Evolutionary conservation across 2,888 invertebrate species (phyloP), one percentile per base, ranked within the genome.

Genomic region (Andrena fulva): DNA sequence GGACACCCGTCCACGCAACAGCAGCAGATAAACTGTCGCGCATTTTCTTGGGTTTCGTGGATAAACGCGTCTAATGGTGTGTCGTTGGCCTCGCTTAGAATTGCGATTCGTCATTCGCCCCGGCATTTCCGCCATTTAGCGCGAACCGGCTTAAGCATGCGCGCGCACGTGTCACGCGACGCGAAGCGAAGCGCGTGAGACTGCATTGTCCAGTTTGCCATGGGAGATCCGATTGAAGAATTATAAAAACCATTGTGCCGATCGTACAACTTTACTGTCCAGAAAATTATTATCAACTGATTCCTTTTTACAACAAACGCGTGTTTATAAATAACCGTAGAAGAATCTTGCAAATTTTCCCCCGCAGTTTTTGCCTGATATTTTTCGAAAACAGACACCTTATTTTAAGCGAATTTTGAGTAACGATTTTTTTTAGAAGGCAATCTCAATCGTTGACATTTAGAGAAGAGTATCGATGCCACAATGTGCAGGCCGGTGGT

Each of bases 101-200:
- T 54, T 80, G 42, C 73, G 83, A 85, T 77, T 85, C 74, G 74
- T 84, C 77, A 82, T 77, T 66, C 80, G 64, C 42, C 54, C 42
- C 31, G 67, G 42, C 64, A 77, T 81, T 86, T 82, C 81, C 80
- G 86, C 69, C 60, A 74, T 73, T 84, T 78, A 62, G 63, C 68
- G 20, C 52, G 70, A 42, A 42, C 42, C 42, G 59, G 52, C 24
- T 50, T 71, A 67, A 48, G 62, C 64, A 54, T 52, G 54, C 56
- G 69, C 24, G 52, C 7, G 50, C 71, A 68, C 59, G 74, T 59
- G 69, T 78, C 42, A 4, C 12, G 42, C 42, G 8, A 10, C 20
- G 42, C n/a, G 31, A 74, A 50, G 69, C 42, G 59, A 67, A n/a
- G 62, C 66, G 69, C 52, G 62, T 16, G 33, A 67, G 31, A 31